These are phyloP conservation scores for Conops quadrifasciatus DNA, from an alignment of 2,888 invertebrate species.

Conservation along the genomic window DNA sequence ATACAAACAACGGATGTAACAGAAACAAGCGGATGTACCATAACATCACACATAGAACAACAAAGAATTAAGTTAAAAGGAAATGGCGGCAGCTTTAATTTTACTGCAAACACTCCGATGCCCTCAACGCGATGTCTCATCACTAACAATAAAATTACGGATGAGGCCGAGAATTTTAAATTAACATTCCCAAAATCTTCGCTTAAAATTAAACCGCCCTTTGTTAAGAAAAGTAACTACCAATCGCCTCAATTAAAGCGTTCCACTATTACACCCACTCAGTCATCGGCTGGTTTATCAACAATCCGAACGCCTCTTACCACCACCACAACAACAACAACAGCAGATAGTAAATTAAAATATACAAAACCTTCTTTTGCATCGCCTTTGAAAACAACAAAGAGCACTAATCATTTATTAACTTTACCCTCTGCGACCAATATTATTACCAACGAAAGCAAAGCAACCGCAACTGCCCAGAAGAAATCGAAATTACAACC, in stretches of 20 bases:
- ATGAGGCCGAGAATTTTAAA: constrained; percentile 39
- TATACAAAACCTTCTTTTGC: constrained; percentile 7
- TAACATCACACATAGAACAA: constrained; percentile 53
- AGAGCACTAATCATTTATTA: background rate
- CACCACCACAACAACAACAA: constrained; percentile 19
- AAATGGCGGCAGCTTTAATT: constrained; percentile 34
- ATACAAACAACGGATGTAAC: constrained; percentile 53
- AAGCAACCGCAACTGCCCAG: background rate
- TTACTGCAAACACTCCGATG: constrained; percentile 34
- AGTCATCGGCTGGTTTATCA: too few relatives aligned
- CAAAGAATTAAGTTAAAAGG: constrained; percentile 46
- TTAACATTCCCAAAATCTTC: constrained; percentile 43
- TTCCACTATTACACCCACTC: constrained; percentile 37
- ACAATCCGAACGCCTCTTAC: constrained; percentile 22
- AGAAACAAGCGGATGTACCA: constrained; percentile 53
- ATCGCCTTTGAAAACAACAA: background rate
- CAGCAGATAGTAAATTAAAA: background rate
- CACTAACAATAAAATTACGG: background rate
- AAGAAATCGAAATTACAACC: constrained; percentile 49
- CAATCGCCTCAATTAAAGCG: constrained; percentile 38
- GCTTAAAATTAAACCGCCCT: constrained; percentile 28
- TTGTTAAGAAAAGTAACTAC: background rate
- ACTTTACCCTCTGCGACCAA: constrained; percentile 30
- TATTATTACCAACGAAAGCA: background rate
- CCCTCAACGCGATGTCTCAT: background rate